Evolutionary conservation across 1,140 invertebrate genomes (phyloP).

Genomic region (Heliconius hewitsoni): DNA sequence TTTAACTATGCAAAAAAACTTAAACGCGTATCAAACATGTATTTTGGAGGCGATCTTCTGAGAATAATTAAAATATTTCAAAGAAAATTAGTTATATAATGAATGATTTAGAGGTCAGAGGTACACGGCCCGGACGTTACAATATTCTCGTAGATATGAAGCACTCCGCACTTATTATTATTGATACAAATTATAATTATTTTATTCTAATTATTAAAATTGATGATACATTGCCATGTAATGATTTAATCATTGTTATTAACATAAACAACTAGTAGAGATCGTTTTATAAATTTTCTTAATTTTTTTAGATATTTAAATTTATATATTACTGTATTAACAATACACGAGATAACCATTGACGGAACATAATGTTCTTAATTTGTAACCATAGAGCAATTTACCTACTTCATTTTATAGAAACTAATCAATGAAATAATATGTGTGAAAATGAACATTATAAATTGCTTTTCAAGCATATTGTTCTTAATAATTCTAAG

Average conservation of each 20-base stretch:
- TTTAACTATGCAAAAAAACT: conserved; percentile 9
- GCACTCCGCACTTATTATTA: neutral
- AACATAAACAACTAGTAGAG: neutral
- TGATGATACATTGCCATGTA: neutral
- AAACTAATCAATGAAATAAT: no score
- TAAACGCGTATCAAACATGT: conserved; percentile 23
- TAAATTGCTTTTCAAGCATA: no score
- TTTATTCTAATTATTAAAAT: conserved; percentile 4
- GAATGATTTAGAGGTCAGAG: conserved; percentile 29
- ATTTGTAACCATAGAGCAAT: neutral
- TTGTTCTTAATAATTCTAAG: no score
- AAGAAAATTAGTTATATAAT: conserved; percentile 9
- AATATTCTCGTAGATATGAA: conserved; percentile 9
- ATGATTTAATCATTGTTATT: neutral
- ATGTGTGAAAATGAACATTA: no score
- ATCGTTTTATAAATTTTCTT: neutral
- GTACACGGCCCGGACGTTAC: conserved; percentile 21
- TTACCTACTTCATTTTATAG: no score
- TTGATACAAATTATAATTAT: neutral
- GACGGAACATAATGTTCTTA: neutral
- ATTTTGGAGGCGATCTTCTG: conserved; percentile 28
- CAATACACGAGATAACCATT: neutral
- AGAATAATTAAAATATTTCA: conserved; percentile 23
- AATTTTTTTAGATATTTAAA: neutral
- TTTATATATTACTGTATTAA: neutral